These are phyloP conservation scores for Holothuria glaberrima DNA, from an alignment of 35 echinoderm and acorn worm genomes.

Conservation along the genomic window DNA sequence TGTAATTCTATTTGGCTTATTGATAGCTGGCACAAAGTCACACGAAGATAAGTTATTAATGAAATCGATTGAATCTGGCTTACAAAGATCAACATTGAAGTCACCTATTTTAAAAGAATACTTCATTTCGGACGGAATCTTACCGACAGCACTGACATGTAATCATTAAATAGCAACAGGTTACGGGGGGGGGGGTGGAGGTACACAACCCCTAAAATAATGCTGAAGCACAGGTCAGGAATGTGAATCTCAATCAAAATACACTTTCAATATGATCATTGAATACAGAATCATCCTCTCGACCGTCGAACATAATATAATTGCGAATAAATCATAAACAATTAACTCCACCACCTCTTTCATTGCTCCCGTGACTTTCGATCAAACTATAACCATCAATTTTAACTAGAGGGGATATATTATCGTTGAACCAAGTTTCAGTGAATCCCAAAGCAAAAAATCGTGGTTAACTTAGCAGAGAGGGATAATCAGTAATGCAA, in stretches of 20 bases:
- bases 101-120: no score
- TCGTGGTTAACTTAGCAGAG: neutral
- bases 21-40: no score
- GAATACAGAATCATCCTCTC: neutral
- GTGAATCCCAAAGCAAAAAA: conserved; percentile 1
- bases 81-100: no score
- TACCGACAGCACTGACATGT: no score
- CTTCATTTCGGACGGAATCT: no score
- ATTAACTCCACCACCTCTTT: conserved; percentile 25
- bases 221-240: conserved; percentile 17
- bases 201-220: conserved; percentile 36
- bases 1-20: no score
- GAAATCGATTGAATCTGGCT: no score
- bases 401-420: conserved; percentile 16
- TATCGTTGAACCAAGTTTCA: conserved; percentile 37
- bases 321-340: neutral
- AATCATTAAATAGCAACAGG: conserved; percentile 36
- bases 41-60: no score
- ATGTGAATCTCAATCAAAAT: conserved; percentile 37
- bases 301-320: neutral
- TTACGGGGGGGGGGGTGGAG: conserved; percentile 4
- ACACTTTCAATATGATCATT: conserved; percentile 35
- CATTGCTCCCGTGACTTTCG: conserved; percentile 16
- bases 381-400: conserved; percentile 20
- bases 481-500: neutral